These are phyloP conservation scores for Paralichthys olivaceus DNA, from an alignment of 2,113 vertebrate species.

Conservation along the genomic window DNA sequence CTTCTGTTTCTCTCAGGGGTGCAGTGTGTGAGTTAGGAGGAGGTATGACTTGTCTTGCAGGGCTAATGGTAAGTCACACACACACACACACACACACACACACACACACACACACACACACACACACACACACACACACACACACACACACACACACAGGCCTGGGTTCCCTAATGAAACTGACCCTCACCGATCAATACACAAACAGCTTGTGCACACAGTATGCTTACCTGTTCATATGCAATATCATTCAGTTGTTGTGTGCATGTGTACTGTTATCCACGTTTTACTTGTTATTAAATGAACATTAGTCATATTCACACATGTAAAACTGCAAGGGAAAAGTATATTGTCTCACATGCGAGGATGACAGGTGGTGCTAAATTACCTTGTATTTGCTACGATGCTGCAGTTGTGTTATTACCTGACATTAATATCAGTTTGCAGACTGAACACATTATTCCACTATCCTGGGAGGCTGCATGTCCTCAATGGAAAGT, in stretches of 20 bases:
- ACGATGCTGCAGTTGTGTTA: background rate
- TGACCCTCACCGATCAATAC: slow-evolving; percentile 51
- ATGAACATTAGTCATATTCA: background rate
- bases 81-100: slow-evolving; percentile 13
- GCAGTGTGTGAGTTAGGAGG: slow-evolving; percentile 80
- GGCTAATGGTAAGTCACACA: slow-evolving; percentile 76
- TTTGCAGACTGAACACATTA: background rate
- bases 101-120: slow-evolving; percentile 18
- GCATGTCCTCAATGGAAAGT: too few species aligned
- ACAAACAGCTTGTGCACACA: slow-evolving; percentile 42
- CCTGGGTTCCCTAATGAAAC: slow-evolving; percentile 40
- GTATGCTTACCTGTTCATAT: slow-evolving; percentile 20
- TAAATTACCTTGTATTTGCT: background rate
- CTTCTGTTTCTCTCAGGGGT: slow-evolving; percentile 68
- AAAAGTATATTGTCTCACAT: background rate
- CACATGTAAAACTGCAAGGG: background rate
- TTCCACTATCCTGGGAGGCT: too few species aligned
- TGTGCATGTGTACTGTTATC: slow-evolving; percentile 22
- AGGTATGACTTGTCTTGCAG: slow-evolving; percentile 81
- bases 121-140: slow-evolving; percentile 38
- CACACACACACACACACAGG: slow-evolving; percentile 28
- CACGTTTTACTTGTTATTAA: background rate
- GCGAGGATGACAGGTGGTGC: background rate
- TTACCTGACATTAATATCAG: background rate
- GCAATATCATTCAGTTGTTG: too few species aligned